These are phyloP conservation scores for Drosophila anceps DNA, from an alignment of 2,888 invertebrate species.

Conservation along the genomic window DNA sequence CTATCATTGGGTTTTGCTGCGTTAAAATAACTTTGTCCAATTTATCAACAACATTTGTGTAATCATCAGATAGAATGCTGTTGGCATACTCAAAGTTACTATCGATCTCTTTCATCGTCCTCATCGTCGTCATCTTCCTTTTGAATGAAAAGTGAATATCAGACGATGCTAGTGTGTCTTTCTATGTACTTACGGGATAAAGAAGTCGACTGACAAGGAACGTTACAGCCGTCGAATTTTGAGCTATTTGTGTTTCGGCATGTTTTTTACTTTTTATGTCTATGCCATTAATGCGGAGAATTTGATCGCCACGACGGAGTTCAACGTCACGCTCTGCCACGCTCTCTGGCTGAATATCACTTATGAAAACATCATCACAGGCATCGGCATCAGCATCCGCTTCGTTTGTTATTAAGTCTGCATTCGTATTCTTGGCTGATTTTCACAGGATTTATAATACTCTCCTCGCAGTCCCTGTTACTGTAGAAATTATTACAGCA, in stretches of 20 bases:
- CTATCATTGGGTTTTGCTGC: slow-evolving; percentile 40
- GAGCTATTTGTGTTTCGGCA: slow-evolving; percentile 88
- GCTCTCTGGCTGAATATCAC: slow-evolving; percentile 88
- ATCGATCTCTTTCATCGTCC: slow-evolving; percentile 70
- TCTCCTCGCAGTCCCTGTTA: slow-evolving; percentile 35
- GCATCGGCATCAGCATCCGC: slow-evolving; percentile 49
- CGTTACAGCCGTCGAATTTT: slow-evolving; percentile 87
- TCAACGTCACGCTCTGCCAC: slow-evolving; percentile 88
- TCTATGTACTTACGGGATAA: slow-evolving; percentile 85
- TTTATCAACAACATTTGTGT: slow-evolving; percentile 75
- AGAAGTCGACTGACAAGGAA: slow-evolving; percentile 88
- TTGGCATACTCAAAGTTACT: slow-evolving; percentile 78
- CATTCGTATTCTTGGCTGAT: slow-evolving; percentile 34
- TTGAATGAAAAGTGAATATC: not conserved
- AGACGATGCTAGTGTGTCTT: not conserved
- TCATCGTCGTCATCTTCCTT: slow-evolving; percentile 72
- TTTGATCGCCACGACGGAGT: slow-evolving; percentile 88
- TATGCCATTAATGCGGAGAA: slow-evolving; percentile 88
- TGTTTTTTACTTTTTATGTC: slow-evolving; percentile 88
- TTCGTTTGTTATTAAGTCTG: slow-evolving; percentile 83
- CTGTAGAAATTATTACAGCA: slow-evolving; percentile 86
- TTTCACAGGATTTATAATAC: slow-evolving; percentile 39
- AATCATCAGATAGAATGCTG: slow-evolving; percentile 76
- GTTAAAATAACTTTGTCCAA: slow-evolving; percentile 69
- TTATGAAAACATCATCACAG: slow-evolving; percentile 88